Percentiles rank a stretch among this genome's conserved stretches.
Conservation (phyloP, 2,888 invertebrate genomes). For the Drosophila kuntzei region DNA sequence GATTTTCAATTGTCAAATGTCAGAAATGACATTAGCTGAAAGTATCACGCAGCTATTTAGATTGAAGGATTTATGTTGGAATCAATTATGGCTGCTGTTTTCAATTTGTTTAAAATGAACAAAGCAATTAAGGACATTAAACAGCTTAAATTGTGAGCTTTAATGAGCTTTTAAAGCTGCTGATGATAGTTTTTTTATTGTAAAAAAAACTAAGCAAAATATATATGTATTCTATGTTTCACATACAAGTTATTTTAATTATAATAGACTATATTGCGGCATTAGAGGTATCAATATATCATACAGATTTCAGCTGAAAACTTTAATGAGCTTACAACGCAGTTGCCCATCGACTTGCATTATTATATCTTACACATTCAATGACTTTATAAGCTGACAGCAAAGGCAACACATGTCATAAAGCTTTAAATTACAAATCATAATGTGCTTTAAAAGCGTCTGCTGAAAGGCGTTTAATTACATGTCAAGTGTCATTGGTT, state of each 20-base stretch:
- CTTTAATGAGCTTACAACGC: neutral
- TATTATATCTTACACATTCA: neutral
- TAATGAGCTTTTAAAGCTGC: constrained; percentile 3
- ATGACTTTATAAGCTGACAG: neutral
- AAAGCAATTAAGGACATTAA: neutral
- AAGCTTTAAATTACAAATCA: neutral
- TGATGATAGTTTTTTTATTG: neutral
- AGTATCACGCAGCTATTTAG: neutral
- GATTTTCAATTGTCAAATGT: constrained; percentile 32
- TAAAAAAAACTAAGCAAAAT: neutral
- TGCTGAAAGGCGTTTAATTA: constrained; percentile 18
- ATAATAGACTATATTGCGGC: no score
- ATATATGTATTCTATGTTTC: no score
- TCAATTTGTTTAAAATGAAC: neutral
- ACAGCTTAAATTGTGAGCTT: neutral
- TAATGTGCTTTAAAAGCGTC: constrained; percentile 2
- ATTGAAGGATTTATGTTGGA: neutral
- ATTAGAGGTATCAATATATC: no score
- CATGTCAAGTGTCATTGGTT: constrained; percentile 16
- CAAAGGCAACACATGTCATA: neutral
- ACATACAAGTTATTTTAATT: no score
- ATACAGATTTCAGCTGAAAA: neutral
- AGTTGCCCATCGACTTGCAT: neutral
- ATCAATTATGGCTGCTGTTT: neutral
- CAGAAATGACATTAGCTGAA: constrained; percentile 6